phyloP scores from a whole-genome alignment of 1,140 invertebrate genomes.

The Mizuhopecten yessoensis region DNA sequence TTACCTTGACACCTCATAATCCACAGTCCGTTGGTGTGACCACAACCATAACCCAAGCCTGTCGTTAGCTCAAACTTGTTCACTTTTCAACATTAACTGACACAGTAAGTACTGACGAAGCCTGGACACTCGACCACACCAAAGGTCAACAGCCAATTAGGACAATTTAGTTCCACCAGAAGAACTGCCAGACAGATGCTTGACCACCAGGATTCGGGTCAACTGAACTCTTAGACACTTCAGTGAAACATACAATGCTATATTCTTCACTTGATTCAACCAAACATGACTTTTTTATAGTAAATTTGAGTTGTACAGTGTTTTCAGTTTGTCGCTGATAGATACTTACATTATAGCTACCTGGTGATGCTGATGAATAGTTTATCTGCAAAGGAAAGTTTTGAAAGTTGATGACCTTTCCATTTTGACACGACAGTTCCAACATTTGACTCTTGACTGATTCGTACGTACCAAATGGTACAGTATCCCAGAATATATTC shows the following conservation, averaged over 20 bases:
- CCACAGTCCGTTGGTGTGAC: not conserved
- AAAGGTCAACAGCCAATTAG: conserved; percentile 23
- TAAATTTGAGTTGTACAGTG: no score
- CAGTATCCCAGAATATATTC: not conserved
- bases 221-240: not conserved
- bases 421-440: not conserved
- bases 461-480: not conserved
- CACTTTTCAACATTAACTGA: conserved; percentile 25
- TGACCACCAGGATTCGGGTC: not conserved
- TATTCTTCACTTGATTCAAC: no score
- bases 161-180: not conserved
- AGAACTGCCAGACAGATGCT: not conserved
- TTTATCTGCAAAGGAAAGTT: conserved; percentile 88
- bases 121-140: conserved; percentile 16
- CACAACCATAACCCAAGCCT: not conserved
- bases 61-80: not conserved
- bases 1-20: not conserved
- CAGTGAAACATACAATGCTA: no score
- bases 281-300: no score
- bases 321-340: not conserved
- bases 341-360: conserved; percentile 89
- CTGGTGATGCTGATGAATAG: conserved; percentile 95
- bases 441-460: not conserved
- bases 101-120: conserved; percentile 20
- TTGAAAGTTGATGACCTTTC: not conserved